phyloP scores from a whole-genome alignment of 2,888 invertebrate species.

The Linnaemya tessellans region DNA sequence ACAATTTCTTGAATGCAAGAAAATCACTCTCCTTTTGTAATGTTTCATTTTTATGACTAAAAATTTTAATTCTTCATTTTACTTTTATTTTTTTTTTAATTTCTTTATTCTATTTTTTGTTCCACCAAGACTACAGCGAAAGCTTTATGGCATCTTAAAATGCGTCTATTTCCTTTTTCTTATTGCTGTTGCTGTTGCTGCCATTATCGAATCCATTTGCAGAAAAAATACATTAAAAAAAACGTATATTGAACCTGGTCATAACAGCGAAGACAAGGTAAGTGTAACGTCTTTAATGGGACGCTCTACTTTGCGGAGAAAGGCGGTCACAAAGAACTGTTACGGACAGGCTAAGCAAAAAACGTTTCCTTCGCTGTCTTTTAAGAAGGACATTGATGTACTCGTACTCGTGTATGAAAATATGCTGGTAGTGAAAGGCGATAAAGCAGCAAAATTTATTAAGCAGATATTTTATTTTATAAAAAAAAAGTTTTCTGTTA shows the following conservation, averaged over 20 bases:
- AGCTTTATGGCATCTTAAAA: conserved; percentile 29
- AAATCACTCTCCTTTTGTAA: conserved; percentile 30
- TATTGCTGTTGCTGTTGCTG: neutral
- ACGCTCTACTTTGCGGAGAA: neutral
- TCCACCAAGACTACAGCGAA: neutral
- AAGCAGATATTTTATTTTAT: no score
- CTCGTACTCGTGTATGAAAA: no score
- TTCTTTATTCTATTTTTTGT: neutral
- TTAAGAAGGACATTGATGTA: neutral
- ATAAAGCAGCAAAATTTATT: no score
- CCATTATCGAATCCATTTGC: neutral
- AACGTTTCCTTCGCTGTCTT: neutral
- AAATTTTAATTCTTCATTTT: neutral
- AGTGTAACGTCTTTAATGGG: neutral
- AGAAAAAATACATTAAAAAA: neutral
- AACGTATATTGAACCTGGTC: conserved; percentile 3
- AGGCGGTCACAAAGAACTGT: neutral
- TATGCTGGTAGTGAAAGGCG: no score
- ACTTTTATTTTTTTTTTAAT: no score
- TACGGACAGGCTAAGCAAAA: neutral
- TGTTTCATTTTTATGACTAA: conserved; percentile 24
- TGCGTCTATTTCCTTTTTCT: neutral
- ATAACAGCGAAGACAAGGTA: neutral
- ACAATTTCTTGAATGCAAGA: conserved; percentile 1
- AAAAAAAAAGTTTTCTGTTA: no score